These are phyloP conservation scores for Pristionchus maxplancki DNA, from an alignment of 2,888 invertebrate genomes.

Conservation along the genomic window DNA sequence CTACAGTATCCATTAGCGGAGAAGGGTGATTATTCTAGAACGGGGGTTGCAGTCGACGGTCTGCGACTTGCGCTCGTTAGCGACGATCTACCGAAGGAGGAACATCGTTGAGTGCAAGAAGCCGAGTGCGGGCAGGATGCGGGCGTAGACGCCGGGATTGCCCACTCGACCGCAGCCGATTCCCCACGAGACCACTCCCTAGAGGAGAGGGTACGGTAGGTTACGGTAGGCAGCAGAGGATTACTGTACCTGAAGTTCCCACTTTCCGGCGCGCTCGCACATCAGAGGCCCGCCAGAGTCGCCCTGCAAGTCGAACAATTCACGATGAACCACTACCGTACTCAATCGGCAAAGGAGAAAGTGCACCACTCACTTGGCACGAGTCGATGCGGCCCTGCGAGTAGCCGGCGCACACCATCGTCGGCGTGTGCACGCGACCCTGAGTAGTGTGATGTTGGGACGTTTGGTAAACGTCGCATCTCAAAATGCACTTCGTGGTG, in stretches of 20 bases:
- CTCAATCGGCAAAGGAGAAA: background rate
- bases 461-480: background rate
- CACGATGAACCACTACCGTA: background rate
- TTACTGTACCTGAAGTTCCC: constrained; percentile 65
- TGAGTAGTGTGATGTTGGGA: background rate
- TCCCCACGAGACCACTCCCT: constrained; percentile 74
- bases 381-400: constrained; percentile 71
- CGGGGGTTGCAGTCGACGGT: background rate
- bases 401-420: constrained; percentile 77
- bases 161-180: constrained; percentile 72
- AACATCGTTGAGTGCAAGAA: constrained; percentile 63
- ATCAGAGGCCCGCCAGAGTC: constrained; percentile 75
- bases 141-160: constrained; percentile 72
- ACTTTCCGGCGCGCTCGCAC: constrained; percentile 65
- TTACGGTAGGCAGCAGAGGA: background rate
- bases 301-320: constrained; percentile 59
- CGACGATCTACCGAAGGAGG: constrained; percentile 48
- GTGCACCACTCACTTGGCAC: constrained; percentile 64
- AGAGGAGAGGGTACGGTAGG: constrained; percentile 18
- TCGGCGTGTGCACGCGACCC: constrained; percentile 67
- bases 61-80: constrained; percentile 16
- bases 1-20: constrained; percentile 11
- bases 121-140: constrained; percentile 60
- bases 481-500: background rate
- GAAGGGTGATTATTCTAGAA: background rate